Evolutionary conservation across 2,113 vertebrate species (phyloP), one percentile per base, ranked within the genome.

Genomic region (Laticauda laticaudata): DNA sequence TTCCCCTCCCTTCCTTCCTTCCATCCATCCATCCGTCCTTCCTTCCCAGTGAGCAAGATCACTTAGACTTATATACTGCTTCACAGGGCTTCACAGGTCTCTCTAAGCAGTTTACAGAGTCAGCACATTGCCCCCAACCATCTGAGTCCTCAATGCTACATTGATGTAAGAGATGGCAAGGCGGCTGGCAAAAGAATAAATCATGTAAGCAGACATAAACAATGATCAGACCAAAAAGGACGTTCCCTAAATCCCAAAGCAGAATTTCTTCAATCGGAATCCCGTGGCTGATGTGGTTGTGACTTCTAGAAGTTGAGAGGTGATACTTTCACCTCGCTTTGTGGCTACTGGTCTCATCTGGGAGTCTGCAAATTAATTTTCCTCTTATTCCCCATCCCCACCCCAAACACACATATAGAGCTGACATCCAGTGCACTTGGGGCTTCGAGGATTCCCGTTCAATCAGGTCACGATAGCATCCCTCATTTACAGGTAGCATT

Each of bases 401-500:
- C 7, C 57, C 53, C 12, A 15, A 11, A 54, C 53, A 54, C 53
- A 54, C 12, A 54, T 12, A 14, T 10, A 54, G 6, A 2, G 34
- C 8, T 39, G 75, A 43, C 34, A 0, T 7, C 34, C 75, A 43
- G 55, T 1, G 7, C 29, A 89, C 11, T 89, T 86, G 26, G 26
- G 53, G 53, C 34, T 43, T 24, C 10, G 89, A 93, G 89, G 92
- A 87, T 90, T 90, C 89, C 92, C 92, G 4, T 48, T 54, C 61
- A 87, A 90, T 29, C 89, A 93, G 89, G 89, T 90, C 92, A 93
- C 23, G 23, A 34, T 57, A 54, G 56, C 59, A 64, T 61, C 92
- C 89, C 75, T 87, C 64, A 20, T n/a, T 87, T 48, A 64, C 92
- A 54, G 55, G n/a, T 87, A 43, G 12, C 1, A 1, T 53, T 89